Evolutionary conservation across 2,113 vertebrate species (phyloP), one percentile per base, ranked within the genome.

Genomic region (Smithornis capensis): DNA sequence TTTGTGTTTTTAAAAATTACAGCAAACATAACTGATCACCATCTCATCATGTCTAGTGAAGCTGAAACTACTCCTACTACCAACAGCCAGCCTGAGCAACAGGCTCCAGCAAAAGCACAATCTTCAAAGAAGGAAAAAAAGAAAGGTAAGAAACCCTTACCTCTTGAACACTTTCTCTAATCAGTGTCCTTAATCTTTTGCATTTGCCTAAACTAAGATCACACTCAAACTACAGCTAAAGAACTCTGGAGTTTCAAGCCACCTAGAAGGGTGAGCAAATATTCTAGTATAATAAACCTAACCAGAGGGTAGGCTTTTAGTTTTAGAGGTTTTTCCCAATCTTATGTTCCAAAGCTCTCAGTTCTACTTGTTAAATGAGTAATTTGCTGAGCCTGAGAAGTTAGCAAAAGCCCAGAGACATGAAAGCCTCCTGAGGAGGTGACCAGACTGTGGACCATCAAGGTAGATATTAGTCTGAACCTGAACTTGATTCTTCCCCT

Each of bases 101-200:
- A 97, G 10, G 45, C 94, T 19, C 92, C 97, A 83, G 81, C 95
- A 6, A 98, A 98, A 86, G 37, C 87, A 27, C 98, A 98, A 4
- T 94, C 97, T 1, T 98, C 98, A 92, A 99, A 98, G 92, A 99
- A 98, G 33, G 99, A 99, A 85, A 99, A 98, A 97, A 99, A 99
- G 97, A 99, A 98, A 97, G 98, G 98, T 99, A 93, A 83, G 68
- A 79, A 69, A 67, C 56, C 17, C 8, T 80, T 81, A 25, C 13
- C 4, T 53, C 21, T 81, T 59, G 33, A 89, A 38, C 2, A 27
- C 5, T 16, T 85, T 2, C 16, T 47, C 35, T 53, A 19, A 21
- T 74, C 23, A 21, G 2, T 45, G 13, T 52, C 14, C 21, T 47
- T 47, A 52, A 64, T 65, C 18, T 70, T 65, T 70, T 87, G 14